These are phyloP conservation scores for Stenodema calcarata DNA, from an alignment of 2,888 invertebrate genomes.

Conservation along the genomic window DNA sequence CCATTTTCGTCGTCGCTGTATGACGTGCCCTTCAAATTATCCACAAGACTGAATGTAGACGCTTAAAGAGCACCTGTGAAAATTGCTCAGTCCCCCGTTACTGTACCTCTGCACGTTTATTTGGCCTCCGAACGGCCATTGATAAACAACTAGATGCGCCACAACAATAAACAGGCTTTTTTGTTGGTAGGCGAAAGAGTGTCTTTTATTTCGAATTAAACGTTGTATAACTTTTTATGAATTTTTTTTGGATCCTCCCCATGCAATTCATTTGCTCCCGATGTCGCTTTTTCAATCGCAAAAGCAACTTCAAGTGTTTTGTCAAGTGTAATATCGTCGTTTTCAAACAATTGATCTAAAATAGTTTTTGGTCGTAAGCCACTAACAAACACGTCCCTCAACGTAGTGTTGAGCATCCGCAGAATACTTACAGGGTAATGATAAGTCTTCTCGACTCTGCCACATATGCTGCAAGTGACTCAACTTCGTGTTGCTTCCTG, in stretches of 20 bases:
- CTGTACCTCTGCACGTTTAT: too few relatives aligned
- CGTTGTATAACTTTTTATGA: too few relatives aligned
- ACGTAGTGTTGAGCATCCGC: constrained; percentile 11
- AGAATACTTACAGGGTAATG: background rate
- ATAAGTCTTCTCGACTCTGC: background rate
- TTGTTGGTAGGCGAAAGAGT: too few relatives aligned
- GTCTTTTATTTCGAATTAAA: too few relatives aligned
- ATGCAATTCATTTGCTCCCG: constrained; percentile 13
- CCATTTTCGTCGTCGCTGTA: too few relatives aligned
- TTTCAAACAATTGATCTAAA: constrained; percentile 17
- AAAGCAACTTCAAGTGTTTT: constrained; percentile 1
- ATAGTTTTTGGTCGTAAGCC: constrained; percentile 31
- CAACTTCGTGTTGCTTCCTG: constrained; percentile 18
- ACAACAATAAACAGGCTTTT: too few relatives aligned
- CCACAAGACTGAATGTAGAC: too few relatives aligned
- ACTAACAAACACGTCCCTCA: constrained; percentile 23
- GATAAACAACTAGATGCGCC: too few relatives aligned
- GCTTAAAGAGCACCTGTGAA: too few relatives aligned
- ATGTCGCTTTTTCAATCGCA: constrained; percentile 22
- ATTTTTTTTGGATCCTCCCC: background rate
- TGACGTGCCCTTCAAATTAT: too few relatives aligned
- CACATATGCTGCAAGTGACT: background rate
- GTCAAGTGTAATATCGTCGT: constrained; percentile 4
- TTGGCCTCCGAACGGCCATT: too few relatives aligned
- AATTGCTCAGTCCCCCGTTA: too few relatives aligned